Conservation (phyloP, 1,140 invertebrate species). For the Tribolium castaneum region DNA sequence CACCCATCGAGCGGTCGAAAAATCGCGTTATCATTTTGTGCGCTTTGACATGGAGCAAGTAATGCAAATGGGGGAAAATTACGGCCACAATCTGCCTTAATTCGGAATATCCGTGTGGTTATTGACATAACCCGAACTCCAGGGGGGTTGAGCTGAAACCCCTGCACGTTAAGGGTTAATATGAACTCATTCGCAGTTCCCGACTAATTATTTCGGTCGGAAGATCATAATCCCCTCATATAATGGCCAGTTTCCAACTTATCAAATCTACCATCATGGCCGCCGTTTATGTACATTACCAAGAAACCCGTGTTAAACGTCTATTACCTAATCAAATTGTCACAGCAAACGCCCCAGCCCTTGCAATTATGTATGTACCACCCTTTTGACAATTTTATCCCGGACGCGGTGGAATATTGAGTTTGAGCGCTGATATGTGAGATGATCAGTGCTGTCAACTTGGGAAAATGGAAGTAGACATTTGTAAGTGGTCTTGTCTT, state of each 20-base stretch:
- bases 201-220: slow-evolving; percentile 64
- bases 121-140: slow-evolving; percentile 62
- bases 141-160: slow-evolving; percentile 47
- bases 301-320: slow-evolving; percentile 35
- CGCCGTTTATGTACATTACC: slow-evolving; percentile 56
- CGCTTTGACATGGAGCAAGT: slow-evolving; percentile 35
- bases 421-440: not conserved
- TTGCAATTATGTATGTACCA: too few relatives aligned
- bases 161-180: slow-evolving; percentile 62
- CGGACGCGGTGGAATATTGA: too few relatives aligned
- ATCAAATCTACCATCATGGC: slow-evolving; percentile 64
- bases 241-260: slow-evolving; percentile 63
- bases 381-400: not conserved
- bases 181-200: slow-evolving; percentile 61
- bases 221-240: slow-evolving; percentile 64
- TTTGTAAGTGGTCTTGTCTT: not conserved
- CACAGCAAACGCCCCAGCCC: slow-evolving; percentile 21
- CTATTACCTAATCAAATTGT: slow-evolving; percentile 41
- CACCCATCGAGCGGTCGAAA: not conserved
- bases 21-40: slow-evolving; percentile 8
- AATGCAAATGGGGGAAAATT: slow-evolving; percentile 46
- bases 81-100: slow-evolving; percentile 62
- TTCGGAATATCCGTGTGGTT: slow-evolving; percentile 63
- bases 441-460: not conserved
- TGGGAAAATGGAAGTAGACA: not conserved